Conservation (phyloP, 2,797 vertebrate genomes). For the Nannoperca obscura region DNA sequence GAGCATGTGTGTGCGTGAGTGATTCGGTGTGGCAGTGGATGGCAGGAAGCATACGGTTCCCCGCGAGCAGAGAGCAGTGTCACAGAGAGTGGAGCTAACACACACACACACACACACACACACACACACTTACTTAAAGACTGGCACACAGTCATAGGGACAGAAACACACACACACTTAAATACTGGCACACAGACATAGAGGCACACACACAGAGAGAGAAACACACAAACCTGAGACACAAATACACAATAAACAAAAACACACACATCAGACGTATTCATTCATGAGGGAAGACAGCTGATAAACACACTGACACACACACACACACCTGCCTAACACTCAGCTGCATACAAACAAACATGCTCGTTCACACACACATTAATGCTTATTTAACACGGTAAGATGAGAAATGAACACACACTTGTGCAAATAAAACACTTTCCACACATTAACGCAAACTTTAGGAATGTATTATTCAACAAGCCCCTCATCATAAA, state of each 20-base stretch:
- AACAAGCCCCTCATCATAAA: neutral
- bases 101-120: conserved; percentile 31
- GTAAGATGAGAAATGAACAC: neutral
- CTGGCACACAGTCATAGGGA: conserved; percentile 9
- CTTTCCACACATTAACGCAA: neutral
- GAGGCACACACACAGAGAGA: conserved; percentile 8
- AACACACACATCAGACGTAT: conserved; percentile 16
- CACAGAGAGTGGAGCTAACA: conserved; percentile 53
- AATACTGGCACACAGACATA: conserved; percentile 25
- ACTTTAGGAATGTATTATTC: neutral
- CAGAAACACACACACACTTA: conserved; percentile 24
- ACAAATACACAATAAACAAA: conserved; percentile 25
- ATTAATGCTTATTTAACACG: neutral
- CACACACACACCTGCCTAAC: conserved; percentile 3
- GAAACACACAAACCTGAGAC: no score
- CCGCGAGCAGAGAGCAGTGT: conserved; percentile 67
- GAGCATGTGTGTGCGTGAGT: conserved; percentile 44
- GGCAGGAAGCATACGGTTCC: conserved; percentile 78
- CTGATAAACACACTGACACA: conserved; percentile 15
- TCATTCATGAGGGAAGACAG: conserved; percentile 32
- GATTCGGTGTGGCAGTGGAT: conserved; percentile 74
- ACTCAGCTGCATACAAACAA: conserved; percentile 6
- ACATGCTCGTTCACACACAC: neutral
- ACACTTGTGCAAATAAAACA: neutral
- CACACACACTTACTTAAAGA: conserved; percentile 26